These are phyloP conservation scores for Sula dactylatra DNA, from an alignment of 2,113 vertebrate species.

Conservation along the genomic window DNA sequence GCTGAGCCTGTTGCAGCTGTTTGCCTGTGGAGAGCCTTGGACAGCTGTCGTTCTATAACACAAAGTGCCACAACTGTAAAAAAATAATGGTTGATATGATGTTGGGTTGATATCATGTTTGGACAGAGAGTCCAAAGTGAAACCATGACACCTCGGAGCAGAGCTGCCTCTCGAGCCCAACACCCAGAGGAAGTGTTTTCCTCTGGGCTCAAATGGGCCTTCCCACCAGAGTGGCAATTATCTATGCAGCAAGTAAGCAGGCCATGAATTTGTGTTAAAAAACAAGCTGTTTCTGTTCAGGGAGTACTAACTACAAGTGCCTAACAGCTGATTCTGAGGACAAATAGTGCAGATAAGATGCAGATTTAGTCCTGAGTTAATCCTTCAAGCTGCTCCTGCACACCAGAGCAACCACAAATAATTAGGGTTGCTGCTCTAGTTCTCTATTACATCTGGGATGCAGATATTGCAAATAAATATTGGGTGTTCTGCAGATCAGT, in stretches of 20 bases:
- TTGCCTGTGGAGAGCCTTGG: background rate
- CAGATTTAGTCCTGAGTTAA: background rate
- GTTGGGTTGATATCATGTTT: background rate
- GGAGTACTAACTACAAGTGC: background rate
- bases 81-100: background rate
- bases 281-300: background rate
- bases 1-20: background rate
- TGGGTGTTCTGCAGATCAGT: background rate
- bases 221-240: background rate
- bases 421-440: background rate
- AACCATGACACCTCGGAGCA: background rate
- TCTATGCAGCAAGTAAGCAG: background rate
- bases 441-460: background rate
- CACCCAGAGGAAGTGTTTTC: background rate
- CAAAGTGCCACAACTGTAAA: background rate
- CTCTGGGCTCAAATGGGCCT: background rate
- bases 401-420: background rate
- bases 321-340: background rate
- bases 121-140: background rate
- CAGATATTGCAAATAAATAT: background rate
- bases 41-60: background rate
- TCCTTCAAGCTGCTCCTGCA: background rate
- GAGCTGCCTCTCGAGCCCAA: background rate
- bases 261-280: background rate
- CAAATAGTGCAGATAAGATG: background rate